Percentiles rank a stretch among this genome's conserved stretches.
phyloP scores from a whole-genome alignment of 2,888 invertebrate species.

The Adineta ricciae region DNA sequence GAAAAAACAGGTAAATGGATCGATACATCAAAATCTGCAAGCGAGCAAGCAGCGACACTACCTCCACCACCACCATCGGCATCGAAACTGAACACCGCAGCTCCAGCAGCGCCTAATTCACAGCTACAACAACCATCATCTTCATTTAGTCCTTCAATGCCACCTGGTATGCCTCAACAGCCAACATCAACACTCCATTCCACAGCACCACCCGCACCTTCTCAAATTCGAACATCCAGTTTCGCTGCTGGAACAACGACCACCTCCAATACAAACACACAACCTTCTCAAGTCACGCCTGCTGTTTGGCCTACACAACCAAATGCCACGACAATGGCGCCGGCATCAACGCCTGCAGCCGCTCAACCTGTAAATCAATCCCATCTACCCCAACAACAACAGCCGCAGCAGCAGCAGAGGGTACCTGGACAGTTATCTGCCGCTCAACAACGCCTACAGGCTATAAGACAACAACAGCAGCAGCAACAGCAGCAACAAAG shows the following conservation, averaged over 20 bases:
- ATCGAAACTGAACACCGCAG: background rate
- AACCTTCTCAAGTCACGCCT: background rate
- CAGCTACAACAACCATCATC: background rate
- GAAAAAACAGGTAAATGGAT: background rate
- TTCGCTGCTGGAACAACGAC: background rate
- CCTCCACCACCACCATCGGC: background rate
- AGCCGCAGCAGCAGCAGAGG: background rate
- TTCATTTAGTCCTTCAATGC: background rate
- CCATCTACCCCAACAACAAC: background rate
- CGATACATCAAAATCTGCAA: background rate
- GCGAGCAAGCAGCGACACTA: background rate
- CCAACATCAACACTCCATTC: background rate
- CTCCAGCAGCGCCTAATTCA: background rate
- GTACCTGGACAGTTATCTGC: background rate
- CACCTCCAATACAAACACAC: background rate
- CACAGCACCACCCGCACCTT: background rate
- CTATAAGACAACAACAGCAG: background rate
- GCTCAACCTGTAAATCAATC: background rate
- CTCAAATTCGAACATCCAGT: background rate
- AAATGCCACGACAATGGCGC: background rate
- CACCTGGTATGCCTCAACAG: background rate
- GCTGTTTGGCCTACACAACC: background rate
- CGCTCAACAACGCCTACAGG: constrained; percentile 1
- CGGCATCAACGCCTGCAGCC: background rate
- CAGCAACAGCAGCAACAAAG: background rate